These are phyloP conservation scores for Perccottus glenii DNA, from an alignment of 2,113 vertebrate genomes.

Conservation along the genomic window DNA sequence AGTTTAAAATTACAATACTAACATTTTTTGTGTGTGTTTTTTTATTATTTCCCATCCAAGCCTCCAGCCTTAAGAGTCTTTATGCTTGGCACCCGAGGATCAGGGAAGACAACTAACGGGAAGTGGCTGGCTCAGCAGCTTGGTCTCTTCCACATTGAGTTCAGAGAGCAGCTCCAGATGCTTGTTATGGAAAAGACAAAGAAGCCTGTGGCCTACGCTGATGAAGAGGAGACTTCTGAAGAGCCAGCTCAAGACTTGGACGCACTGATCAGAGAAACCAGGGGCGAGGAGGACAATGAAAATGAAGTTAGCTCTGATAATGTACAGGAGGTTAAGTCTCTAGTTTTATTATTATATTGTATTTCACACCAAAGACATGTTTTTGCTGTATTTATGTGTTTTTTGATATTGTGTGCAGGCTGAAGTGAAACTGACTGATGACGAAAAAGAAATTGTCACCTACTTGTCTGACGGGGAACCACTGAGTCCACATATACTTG, in stretches of 20 bases:
- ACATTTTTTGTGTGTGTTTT: conserved; percentile 3
- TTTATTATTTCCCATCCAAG: conserved; percentile 69
- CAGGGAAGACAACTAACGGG: conserved; percentile 87
- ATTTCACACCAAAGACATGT: background rate
- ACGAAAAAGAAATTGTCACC: conserved; percentile 86
- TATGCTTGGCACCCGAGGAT: conserved; percentile 84
- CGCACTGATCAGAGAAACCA: conserved; percentile 52
- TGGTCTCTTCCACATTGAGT: conserved; percentile 92
- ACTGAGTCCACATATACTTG: conserved; percentile 82
- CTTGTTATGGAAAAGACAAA: conserved; percentile 86
- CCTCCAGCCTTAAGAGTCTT: conserved; percentile 87
- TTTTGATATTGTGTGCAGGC: conserved; percentile 28
- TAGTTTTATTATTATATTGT: background rate
- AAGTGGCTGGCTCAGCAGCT: conserved; percentile 85
- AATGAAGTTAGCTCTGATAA: background rate
- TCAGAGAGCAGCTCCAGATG: conserved; percentile 89
- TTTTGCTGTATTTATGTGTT: conserved; percentile 1
- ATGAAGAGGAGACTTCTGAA: conserved; percentile 76
- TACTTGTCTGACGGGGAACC: conserved; percentile 79
- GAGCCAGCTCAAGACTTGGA: conserved; percentile 67
- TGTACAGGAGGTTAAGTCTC: background rate
- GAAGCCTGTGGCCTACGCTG: conserved; percentile 71
- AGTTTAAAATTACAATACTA: background rate
- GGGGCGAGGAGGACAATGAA: conserved; percentile 18
- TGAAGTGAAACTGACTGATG: conserved; percentile 79